These are phyloP conservation scores for Actinostola sp. DNA, from an alignment of 92 coral and sea anemone species.

Conservation along the genomic window DNA sequence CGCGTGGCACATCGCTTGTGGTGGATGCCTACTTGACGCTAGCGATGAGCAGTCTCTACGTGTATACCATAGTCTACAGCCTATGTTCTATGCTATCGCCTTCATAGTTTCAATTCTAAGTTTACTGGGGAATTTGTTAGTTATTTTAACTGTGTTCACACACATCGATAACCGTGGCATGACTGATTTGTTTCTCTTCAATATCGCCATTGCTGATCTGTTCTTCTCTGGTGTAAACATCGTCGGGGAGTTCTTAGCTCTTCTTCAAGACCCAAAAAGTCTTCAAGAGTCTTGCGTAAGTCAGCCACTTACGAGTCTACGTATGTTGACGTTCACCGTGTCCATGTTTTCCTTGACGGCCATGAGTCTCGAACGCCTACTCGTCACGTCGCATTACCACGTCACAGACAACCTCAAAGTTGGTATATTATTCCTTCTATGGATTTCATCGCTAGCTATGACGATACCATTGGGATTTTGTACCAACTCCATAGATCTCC, in stretches of 20 bases:
- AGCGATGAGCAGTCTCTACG: conserved; percentile 2
- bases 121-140: conserved; percentile 40
- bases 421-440: conserved; percentile 22
- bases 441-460: conserved; percentile 42
- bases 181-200: conserved; percentile 47
- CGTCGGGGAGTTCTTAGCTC: conserved; percentile 40
- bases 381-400: conserved; percentile 17
- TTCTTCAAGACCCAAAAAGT: conserved; percentile 18
- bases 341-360: conserved; percentile 41
- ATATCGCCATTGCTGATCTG: conserved; percentile 39
- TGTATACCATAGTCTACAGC: conserved; percentile 21
- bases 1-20: conserved; percentile 17
- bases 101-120: conserved; percentile 26
- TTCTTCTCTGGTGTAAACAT: conserved; percentile 46
- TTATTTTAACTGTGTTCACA: conserved; percentile 35
- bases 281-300: conserved; percentile 31
- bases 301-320: conserved; percentile 30
- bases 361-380: conserved; percentile 39
- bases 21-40: neutral
- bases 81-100: conserved; percentile 39
- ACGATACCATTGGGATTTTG: conserved; percentile 46
- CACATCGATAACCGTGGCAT: conserved; percentile 38
- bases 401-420: conserved; percentile 29
- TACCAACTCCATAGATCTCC: conserved; percentile 11
- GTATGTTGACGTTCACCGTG: conserved; percentile 37